Base-by-base conservation (phyloP, 1,140 invertebrate genomes). In the Heliothis subflexa region DNA sequence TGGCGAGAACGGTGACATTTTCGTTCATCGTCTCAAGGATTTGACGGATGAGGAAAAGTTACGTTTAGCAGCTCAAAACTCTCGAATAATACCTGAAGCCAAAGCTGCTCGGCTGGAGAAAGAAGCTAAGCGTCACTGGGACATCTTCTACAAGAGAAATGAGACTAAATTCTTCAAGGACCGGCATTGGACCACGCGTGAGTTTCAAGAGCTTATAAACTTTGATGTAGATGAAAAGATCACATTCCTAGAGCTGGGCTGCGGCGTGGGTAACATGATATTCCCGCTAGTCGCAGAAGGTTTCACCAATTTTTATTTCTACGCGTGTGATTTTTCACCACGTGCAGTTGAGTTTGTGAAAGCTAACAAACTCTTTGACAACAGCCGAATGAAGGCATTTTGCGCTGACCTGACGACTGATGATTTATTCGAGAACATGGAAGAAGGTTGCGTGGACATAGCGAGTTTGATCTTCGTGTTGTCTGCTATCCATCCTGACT, bases 91-190 rank as follows among this genome's bases (percentile, higher is more conserved):
- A 0, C 93, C 91, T 5, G 88, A 90, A 83, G 71, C 84, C 96
- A 97, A 97, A 89, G 98, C 98, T 45, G 94, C 95, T 5, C 97
- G 98, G 91, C 87, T 99, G 21, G 99, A 99, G 94, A 94, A 91
- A 62, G 97, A 99, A 85, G 98, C 98, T 0, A 97, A 97, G 86
- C 97, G 98, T 83, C 97, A 99, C 91, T 99, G 99, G 99, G 99
- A 99, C 94, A 95, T 99, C 62, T 99, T 99, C 94, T 99, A 99
- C 89, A 99, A 99, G 94, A 95, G 98, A 80, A 99, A 99, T 90
- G 97, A 97, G 84, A 97, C 96, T 0, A 95, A 97, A 83, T 99
- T 99, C 90, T 99, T 99, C 90, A 99, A 99, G 94, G 99, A 99
- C 94, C 96, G 99, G 18, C 98, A 99, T 91, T 99, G 99, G 99